These are phyloP conservation scores for Spondyliosoma cantharus DNA, from an alignment of 2,797 vertebrate genomes.

Conservation along the genomic window DNA sequence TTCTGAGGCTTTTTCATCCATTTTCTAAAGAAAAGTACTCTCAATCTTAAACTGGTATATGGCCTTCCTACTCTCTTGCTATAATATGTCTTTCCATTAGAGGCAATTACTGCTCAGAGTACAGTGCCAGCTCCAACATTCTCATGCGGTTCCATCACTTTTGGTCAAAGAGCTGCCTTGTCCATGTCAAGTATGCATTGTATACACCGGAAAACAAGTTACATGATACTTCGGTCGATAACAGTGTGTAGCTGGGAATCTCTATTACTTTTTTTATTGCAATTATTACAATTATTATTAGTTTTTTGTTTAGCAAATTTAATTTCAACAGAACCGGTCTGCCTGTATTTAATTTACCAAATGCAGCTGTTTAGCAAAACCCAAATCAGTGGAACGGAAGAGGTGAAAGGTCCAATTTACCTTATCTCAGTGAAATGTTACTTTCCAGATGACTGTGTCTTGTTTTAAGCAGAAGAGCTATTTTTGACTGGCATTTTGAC, in stretches of 20 bases:
- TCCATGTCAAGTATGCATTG: slow-evolving; percentile 72
- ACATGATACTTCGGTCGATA: slow-evolving; percentile 59
- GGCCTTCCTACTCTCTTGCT: slow-evolving; percentile 76
- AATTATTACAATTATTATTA: background rate
- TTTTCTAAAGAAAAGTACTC: slow-evolving; percentile 76
- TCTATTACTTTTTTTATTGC: background rate
- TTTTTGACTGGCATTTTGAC: no score
- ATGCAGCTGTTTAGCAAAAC: background rate
- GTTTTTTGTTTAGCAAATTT: background rate
- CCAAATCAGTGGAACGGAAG: background rate
- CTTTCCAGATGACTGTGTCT: no score
- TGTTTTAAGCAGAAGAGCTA: no score
- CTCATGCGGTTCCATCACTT: slow-evolving; percentile 66
- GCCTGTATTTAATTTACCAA: background rate
- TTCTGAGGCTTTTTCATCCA: slow-evolving; percentile 66
- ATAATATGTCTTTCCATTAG: slow-evolving; percentile 80
- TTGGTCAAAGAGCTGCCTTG: slow-evolving; percentile 71
- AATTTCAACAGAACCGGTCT: background rate
- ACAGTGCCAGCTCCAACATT: slow-evolving; percentile 60
- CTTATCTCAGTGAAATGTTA: no score
- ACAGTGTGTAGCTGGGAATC: slow-evolving; percentile 5
- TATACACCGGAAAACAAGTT: slow-evolving; percentile 64
- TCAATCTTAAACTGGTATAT: slow-evolving; percentile 73
- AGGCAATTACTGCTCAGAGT: slow-evolving; percentile 75
- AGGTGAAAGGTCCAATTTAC: no score